Conservation (phyloP, 2,113 vertebrate species). For the Ochotona princeps region DNA sequence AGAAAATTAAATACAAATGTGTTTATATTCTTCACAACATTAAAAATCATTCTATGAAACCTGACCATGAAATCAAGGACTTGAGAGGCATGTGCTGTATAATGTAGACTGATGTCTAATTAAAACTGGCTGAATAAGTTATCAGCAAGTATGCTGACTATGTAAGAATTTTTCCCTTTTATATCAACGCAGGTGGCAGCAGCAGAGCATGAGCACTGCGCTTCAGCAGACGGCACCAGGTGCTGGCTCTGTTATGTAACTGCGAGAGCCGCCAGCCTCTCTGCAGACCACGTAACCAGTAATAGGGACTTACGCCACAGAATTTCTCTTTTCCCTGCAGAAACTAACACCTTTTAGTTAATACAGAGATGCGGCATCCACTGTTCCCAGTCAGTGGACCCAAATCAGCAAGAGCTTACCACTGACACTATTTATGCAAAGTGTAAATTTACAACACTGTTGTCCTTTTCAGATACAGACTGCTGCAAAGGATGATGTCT, state of each 20-base stretch:
- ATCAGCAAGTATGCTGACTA: background rate
- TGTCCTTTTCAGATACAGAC: background rate
- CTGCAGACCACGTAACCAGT: background rate
- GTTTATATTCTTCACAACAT: background rate
- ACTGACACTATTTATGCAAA: background rate
- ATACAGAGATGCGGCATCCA: background rate
- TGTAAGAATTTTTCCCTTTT: background rate
- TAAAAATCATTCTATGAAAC: background rate
- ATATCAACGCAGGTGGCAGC: background rate
- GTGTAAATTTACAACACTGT: background rate
- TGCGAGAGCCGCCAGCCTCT: background rate
- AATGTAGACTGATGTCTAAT: background rate
- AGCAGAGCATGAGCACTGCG: background rate
- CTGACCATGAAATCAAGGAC: background rate
- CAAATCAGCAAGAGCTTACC: background rate
- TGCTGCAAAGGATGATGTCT: background rate
- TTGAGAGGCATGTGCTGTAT: background rate
- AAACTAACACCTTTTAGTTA: background rate
- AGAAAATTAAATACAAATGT: background rate
- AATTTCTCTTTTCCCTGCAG: slow-evolving; percentile 14
- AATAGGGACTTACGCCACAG: background rate
- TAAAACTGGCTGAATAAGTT: no score
- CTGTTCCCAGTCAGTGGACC: background rate
- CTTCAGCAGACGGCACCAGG: background rate
- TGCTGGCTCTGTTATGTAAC: background rate